Evolutionary conservation across 2,797 vertebrate species (phyloP), one percentile per base, ranked within the genome.

Genomic region (Rhinella marina): DNA sequence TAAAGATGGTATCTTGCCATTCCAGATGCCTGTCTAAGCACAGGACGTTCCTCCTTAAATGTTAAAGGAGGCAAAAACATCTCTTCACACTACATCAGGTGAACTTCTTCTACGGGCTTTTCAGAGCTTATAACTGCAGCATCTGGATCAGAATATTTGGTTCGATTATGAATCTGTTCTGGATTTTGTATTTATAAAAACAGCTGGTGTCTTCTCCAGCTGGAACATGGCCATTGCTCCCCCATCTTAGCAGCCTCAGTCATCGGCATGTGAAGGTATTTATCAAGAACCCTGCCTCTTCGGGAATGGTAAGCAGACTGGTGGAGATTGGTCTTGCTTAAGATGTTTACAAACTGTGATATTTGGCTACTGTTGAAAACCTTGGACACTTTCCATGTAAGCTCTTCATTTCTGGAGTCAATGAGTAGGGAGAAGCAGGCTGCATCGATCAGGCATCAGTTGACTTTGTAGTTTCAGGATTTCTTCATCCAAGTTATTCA

Each of bases 301-400:
- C 50, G 82, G 59, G 56, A 62, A 64, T 85, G 73, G 83, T 27
- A 23, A 85, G 59, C 72, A 64, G 83, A 85, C 32, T 76, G 72
- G 73, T 76, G 25, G 57, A 59, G 54, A 61, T 62, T 57, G 57
- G 19, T 23, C 41, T 54, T 66, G 73, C n/a, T 76, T 85, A 41
- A 85, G 84, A 85, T 66, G 84, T 85, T 85, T 85, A 85, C 84
- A 85, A 77, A 85, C 84, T 85, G 84, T 85, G 84, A 85, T 76
- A 78, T 64, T 85, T 85, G 84, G 84, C 84, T 85, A 85, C 84
- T 85, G 84, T 85, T 64, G 59, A n/a, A 78, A 64, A 52, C 57
- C 8, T 78, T 85, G 84, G 73, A 41, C 21, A 13, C 2, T 52
- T 27, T 85, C 84, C 84, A 77, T 85, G 1, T 6, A 25, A 48